These are phyloP conservation scores for Chrysopilus asiliformis DNA, from an alignment of 2,888 invertebrate species.

Conservation along the genomic window DNA sequence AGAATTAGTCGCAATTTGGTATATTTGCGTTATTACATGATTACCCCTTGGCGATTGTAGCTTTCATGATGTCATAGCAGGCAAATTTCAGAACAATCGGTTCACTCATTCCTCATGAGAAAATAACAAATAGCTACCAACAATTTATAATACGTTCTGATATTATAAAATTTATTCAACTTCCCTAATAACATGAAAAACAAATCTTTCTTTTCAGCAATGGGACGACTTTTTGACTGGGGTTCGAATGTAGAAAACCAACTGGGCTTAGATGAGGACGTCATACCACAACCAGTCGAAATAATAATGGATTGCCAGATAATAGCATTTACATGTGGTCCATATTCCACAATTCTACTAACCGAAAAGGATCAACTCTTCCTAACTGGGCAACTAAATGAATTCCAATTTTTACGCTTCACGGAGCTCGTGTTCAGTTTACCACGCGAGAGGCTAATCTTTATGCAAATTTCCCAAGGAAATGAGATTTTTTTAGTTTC, in stretches of 20 bases:
- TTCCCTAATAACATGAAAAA: too few relatives aligned
- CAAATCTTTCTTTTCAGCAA: conserved; percentile 18
- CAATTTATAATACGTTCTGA: too few relatives aligned
- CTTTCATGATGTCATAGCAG: too few relatives aligned
- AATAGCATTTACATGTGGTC: conserved; percentile 30
- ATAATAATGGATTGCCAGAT: conserved; percentile 26
- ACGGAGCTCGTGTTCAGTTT: conserved; percentile 31
- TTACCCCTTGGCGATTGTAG: too few relatives aligned
- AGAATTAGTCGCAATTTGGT: too few relatives aligned
- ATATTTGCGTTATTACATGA: too few relatives aligned
- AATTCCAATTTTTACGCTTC: conserved; percentile 29
- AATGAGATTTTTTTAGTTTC: conserved; percentile 34
- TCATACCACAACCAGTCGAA: conserved; percentile 24
- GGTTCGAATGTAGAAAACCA: conserved; percentile 29
- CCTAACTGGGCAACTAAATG: conserved; percentile 29
- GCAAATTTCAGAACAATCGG: too few relatives aligned
- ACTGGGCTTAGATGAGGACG: conserved; percentile 19
- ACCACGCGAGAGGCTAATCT: conserved; percentile 21
- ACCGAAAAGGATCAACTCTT: conserved; percentile 29
- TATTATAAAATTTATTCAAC: too few relatives aligned
- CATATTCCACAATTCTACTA: conserved; percentile 30
- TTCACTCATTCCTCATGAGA: too few relatives aligned
- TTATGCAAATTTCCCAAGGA: conserved; percentile 31
- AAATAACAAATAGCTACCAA: too few relatives aligned
- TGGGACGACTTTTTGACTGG: conserved; percentile 32